Evolutionary conservation across 2,113 vertebrate species (phyloP).

Genomic region (Chloebia gouldiae): DNA sequence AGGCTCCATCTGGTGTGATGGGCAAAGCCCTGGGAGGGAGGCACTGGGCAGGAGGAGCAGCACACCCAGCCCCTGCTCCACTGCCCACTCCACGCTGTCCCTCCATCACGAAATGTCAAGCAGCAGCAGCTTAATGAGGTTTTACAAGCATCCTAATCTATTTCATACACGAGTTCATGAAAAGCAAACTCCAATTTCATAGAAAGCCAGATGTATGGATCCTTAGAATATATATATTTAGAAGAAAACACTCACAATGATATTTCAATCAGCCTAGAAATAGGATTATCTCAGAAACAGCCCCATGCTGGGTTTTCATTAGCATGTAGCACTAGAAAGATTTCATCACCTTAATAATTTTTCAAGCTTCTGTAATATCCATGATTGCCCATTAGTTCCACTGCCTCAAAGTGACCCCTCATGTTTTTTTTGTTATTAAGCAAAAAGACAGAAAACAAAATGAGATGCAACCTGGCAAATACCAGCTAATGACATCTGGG

Average conservation of each 20-base stretch:
- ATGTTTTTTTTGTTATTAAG: neutral
- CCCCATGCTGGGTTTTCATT: constrained; percentile 42
- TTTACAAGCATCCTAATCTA: neutral
- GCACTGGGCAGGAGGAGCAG: neutral
- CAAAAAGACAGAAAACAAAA: constrained; percentile 34
- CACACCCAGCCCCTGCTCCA: rapidly evolving
- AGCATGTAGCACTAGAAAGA: constrained; percentile 30
- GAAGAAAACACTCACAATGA: neutral
- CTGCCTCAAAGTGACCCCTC: constrained; percentile 34
- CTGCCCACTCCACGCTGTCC: neutral
- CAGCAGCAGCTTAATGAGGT: neutral
- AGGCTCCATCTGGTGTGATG: rapidly evolving
- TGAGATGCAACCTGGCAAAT: constrained; percentile 26
- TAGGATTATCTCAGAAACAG: constrained; percentile 9
- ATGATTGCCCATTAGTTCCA: constrained; percentile 42
- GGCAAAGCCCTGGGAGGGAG: neutral
- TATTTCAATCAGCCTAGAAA: constrained; percentile 38
- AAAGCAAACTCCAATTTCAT: neutral
- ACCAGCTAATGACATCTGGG: neutral
- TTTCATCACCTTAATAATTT: constrained; percentile 56
- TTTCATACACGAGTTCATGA: neutral
- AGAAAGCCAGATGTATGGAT: neutral
- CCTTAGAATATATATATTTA: neutral
- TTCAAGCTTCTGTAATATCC: constrained; percentile 29
- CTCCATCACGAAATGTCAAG: neutral